A percentile compares a stretch with the other conserved stretches of the same genome.
Conservation (phyloP, 2,888 invertebrate species). For the Torymus auratus region DNA sequence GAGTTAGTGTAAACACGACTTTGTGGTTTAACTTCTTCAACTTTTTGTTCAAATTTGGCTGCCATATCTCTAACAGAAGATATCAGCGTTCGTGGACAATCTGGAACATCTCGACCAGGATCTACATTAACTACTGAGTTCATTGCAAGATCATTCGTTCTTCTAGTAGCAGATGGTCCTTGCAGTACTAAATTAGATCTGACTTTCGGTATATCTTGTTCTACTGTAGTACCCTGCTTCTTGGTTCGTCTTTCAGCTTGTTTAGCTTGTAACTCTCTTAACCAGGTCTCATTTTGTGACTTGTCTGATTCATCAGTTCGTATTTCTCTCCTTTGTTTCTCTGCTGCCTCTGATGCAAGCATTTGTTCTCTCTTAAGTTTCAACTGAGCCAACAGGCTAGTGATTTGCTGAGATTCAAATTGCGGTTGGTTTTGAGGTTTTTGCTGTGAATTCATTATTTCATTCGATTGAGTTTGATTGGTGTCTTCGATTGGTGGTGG, state of each 20-base stretch:
- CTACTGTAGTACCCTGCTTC: slow-evolving; percentile 70
- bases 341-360: slow-evolving; percentile 65
- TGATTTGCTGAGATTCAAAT: slow-evolving; percentile 71
- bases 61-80: slow-evolving; percentile 87
- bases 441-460: slow-evolving; percentile 56
- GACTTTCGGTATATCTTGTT: slow-evolving; percentile 72
- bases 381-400: slow-evolving; percentile 71
- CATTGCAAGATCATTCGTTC: slow-evolving; percentile 73
- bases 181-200: slow-evolving; percentile 50
- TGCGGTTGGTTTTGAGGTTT: slow-evolving; percentile 63
- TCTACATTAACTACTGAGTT: slow-evolving; percentile 65
- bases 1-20: slow-evolving; percentile 55
- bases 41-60: slow-evolving; percentile 85
- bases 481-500: slow-evolving; percentile 87
- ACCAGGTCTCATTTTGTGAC: slow-evolving; percentile 81
- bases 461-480: slow-evolving; percentile 69
- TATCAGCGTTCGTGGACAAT: slow-evolving; percentile 67
- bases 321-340: slow-evolving; percentile 62
- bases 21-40: slow-evolving; percentile 67
- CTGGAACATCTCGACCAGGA: slow-evolving; percentile 69
- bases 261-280: slow-evolving; percentile 88
- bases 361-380: slow-evolving; percentile 76
- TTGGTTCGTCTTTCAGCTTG: slow-evolving; percentile 82
- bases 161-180: slow-evolving; percentile 64
- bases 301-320: slow-evolving; percentile 67